Evolutionary conservation across 2,797 vertebrate species (phyloP), one percentile per base, ranked within the genome.

Genomic region (Chelmon rostratus): DNA sequence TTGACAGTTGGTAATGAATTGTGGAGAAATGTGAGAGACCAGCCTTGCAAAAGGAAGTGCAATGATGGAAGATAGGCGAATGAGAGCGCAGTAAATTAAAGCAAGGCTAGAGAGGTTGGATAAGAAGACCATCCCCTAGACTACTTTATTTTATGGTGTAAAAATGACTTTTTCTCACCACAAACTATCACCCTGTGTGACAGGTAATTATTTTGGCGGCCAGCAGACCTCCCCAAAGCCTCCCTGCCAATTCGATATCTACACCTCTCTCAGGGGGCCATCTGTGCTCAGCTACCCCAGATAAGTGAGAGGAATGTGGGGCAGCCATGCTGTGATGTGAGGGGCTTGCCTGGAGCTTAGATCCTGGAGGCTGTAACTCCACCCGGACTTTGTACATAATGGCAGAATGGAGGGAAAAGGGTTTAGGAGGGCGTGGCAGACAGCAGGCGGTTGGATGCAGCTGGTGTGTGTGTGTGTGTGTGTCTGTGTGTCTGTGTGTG

Each of bases 181-280:
- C 88, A 93, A 86, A 88, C 85, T 78, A 65, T 83, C 44, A 61
- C 83, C 78, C 64, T 9, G 72, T 87, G 83, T 94, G 91, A 94
- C 90, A 91, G 92, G 90, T 95, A 91, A 93, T 94, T 94, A 94
- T 94, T 93, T 93, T 89, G 86, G 84, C 64, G 82, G 70, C 80
- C 86, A 73, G 78, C 76, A 69, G 59, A 86, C 79, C 81, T 75
- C 80, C 82, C 82, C 58, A 78, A 72, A 81, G 79, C 70, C 70
- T 82, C 66, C 57, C 74, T 79, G 70, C 76, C 81, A 84, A 82
- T 79, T 70, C 9, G 68, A 82, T 91, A 81, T 81, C 78, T 81
- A 62, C 81, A 64, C 73, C 57, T 80, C 72, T 88, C 91, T 83
- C 81, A 66, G 86, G 88, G 82, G 86, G 69, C 73, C 73, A 81